These are phyloP conservation scores for Fragum fragum DNA, from an alignment of 2,888 invertebrate species.

Conservation along the genomic window DNA sequence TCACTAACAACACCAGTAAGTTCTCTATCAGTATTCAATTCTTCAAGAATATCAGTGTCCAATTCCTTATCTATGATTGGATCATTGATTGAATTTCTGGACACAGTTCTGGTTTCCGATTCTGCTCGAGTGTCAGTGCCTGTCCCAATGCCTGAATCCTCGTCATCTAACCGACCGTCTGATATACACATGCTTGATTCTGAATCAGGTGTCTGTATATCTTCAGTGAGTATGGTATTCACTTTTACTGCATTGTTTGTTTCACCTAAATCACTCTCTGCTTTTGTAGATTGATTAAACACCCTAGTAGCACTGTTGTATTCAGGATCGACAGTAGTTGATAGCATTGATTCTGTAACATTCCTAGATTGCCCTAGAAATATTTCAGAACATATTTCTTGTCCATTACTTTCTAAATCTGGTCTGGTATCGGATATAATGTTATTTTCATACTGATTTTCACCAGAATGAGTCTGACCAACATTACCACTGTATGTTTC, in stretches of 20 bases:
- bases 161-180: slow-evolving; percentile 39
- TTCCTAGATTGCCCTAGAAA: too few species aligned
- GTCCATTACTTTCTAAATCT: background rate
- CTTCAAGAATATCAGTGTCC: slow-evolving; percentile 26
- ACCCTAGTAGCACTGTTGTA: background rate
- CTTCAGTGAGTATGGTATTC: background rate
- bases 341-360: background rate
- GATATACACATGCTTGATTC: slow-evolving; percentile 52
- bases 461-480: background rate
- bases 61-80: slow-evolving; percentile 29
- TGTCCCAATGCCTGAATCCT: slow-evolving; percentile 56
- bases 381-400: background rate
- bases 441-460: background rate
- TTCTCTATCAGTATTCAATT: slow-evolving; percentile 15
- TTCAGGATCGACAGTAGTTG: background rate
- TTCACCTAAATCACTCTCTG: background rate
- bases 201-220: slow-evolving; percentile 42
- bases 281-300: background rate
- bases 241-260: background rate
- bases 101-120: slow-evolving; percentile 34
- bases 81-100: slow-evolving; percentile 42
- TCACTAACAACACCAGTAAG: slow-evolving; percentile 19
- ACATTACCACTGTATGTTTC: slow-evolving; percentile 11
- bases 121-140: slow-evolving; percentile 44
- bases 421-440: background rate